Conservation (phyloP, 2,113 vertebrate species). For the Austrofundulus limnaeus region DNA sequence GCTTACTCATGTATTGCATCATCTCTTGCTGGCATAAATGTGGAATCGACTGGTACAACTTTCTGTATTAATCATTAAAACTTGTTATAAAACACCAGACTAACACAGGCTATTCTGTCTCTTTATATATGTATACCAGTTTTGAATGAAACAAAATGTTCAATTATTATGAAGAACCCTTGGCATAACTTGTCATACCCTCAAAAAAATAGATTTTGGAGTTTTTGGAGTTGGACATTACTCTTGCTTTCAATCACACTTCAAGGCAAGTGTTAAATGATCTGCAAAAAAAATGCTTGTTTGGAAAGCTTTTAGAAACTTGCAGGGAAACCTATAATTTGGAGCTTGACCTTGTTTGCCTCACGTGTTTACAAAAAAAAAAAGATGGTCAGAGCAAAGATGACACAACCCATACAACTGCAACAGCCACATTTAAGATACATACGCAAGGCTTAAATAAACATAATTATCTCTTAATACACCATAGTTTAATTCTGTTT, state of each 20-base stretch:
- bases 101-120: no score
- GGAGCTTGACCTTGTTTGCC: not conserved
- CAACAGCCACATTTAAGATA: not conserved
- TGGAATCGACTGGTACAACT: not conserved
- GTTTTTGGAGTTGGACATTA: not conserved
- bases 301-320: not conserved
- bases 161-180: not conserved
- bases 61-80: no score
- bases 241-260: not conserved
- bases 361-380: not conserved
- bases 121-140: not conserved
- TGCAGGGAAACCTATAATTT: not conserved
- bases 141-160: not conserved
- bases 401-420: not conserved
- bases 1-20: not conserved
- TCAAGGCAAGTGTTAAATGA: not conserved
- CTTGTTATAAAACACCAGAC: no score
- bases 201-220: conserved; percentile 4
- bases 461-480: not conserved
- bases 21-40: not conserved
- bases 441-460: not conserved
- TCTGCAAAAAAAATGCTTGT: not conserved
- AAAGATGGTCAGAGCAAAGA: not conserved
- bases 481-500: not conserved
- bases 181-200: not conserved